Percentiles rank a stretch among this genome's conserved stretches.
Evolutionary conservation across 2,888 invertebrate species (phyloP).

Genomic region (Brachyopa scutellaris): DNA sequence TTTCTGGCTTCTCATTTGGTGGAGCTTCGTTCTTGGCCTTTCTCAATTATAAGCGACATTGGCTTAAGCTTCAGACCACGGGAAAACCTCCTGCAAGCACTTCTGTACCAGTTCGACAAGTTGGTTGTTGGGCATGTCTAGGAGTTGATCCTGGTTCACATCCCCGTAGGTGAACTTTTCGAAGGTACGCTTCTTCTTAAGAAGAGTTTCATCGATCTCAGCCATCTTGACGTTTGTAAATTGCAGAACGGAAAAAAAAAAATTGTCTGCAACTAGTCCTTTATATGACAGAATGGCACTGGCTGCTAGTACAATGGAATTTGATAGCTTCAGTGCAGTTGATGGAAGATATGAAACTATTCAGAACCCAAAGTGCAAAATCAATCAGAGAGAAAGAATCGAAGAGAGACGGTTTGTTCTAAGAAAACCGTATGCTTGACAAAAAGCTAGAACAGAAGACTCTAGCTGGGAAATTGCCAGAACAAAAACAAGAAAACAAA

Average conservation of each 20-base stretch:
- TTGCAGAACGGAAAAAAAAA: constrained; percentile 83
- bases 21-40: constrained; percentile 98
- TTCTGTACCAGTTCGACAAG: constrained; percentile 97
- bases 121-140: constrained; percentile 99
- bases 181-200: constrained; percentile 99
- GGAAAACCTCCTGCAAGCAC: constrained; percentile 95
- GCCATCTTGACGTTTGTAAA: constrained; percentile 85
- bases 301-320: too few species aligned
- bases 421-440: too few species aligned
- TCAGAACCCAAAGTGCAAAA: too few species aligned
- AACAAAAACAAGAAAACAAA: too few species aligned
- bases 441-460: too few species aligned
- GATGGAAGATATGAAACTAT: too few species aligned
- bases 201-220: constrained; percentile 92
- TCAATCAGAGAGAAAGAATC: too few species aligned
- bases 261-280: too few species aligned
- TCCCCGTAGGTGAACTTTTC: constrained; percentile 99
- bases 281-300: too few species aligned
- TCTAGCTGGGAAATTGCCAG: too few species aligned
- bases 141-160: constrained; percentile 98
- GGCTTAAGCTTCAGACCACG: constrained; percentile 97
- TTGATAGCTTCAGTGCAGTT: too few species aligned
- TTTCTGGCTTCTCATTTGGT: constrained; percentile 98
- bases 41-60: constrained; percentile 95
- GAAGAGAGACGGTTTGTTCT: too few species aligned